Base-by-base conservation (phyloP, 2,888 invertebrate species). In the Oscheius sp. region DNA sequence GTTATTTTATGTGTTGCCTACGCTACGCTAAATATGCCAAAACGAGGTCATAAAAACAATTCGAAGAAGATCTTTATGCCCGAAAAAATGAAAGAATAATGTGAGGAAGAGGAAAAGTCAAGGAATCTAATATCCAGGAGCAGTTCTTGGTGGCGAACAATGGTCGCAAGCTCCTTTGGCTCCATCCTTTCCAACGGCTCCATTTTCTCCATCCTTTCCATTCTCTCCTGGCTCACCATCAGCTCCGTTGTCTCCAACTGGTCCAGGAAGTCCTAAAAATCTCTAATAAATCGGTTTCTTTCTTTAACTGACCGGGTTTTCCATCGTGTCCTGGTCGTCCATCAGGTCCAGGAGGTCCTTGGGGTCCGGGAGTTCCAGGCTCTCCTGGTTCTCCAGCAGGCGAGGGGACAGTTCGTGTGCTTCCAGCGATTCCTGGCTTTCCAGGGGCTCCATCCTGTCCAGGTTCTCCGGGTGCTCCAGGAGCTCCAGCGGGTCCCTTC, bases 401-500 rank as follows among this genome's bases (percentile, higher is more conserved):
- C 27, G 59, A 59, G n/a, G 70, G 59, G 18, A 70, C 61, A 45
- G 70, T 59, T 12, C 59, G n/a, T n/a, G 70, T 70, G 13, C 76
- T 76, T 74, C 83, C 83, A 45, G 84, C 76, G 43, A 73, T 72
- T 76, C 85, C 85, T 9, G 84, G 77, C 45, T 69, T 73, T 73
- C 84, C 84, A 13, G 78, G 74, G 46, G 79, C 61, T 73, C 75
- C 76, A 82, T 84, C 74, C 79, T 75, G 71, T 82, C 83, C 94
- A 0, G 94, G 93, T 88, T 94, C 94, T 45, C 94, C 94, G 89
- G 84, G 82, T 25, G 84, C 77, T 76, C 87, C 87, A 45, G 89
- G 87, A n/a, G 89, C 91, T 76, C 85, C 85, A 9, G 82, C 75
- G 69, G 84, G 75, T 27, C 94, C 94, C 0, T 94, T 93, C 88